Evolutionary conservation across 2,113 vertebrate species (phyloP), one percentile per base, ranked within the genome.

Genomic region (Gasterosteus aculeatus): DNA sequence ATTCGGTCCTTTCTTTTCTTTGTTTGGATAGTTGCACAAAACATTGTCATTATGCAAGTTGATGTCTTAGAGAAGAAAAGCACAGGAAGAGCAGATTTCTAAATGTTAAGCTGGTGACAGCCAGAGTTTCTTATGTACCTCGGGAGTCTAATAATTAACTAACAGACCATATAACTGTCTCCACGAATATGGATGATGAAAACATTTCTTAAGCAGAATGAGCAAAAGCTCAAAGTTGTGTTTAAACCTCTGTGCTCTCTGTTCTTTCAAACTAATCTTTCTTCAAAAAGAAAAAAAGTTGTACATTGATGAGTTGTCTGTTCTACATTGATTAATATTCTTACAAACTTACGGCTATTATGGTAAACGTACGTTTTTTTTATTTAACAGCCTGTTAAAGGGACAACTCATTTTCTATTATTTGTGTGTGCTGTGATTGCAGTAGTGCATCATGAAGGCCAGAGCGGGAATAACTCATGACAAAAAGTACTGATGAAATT

Each of bases 361-460:
- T 10, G 49, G 22, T 53, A 53, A 4, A 49, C 7, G 19, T 19
- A n/a, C 19, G 6, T 19, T 19, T 49, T 49, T 51, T 51, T 1
- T 12, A 14, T 2, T 51, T 7, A 18, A 44, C 41, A 44, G 10
- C 41, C 41, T 46, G 44, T 46, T 46, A 47, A 18, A 47, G 41
- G 41, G 10, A 47, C 44, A 47, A 49, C 33, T 35, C 5, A 26
- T 35, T 35, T 35, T 3, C 5, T 5, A 35, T 35, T 51, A 51
- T 51, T 51, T 51, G 7, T 53, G 49, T 53, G 49, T 53, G 49
- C 49, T 22, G 19, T 53, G 19, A 53, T 10, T 53, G 49, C 19
- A 10, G 1, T 53, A 7, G n/a, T 81, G 77, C 84, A 84, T 75
- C 65, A 35, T 1, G 56, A 18, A 26, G 58, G 19, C 31, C 4